Evolutionary conservation across 2,888 invertebrate species (phyloP), one percentile per base, ranked within the genome.

Genomic region (Eupithecia pulchellata): DNA sequence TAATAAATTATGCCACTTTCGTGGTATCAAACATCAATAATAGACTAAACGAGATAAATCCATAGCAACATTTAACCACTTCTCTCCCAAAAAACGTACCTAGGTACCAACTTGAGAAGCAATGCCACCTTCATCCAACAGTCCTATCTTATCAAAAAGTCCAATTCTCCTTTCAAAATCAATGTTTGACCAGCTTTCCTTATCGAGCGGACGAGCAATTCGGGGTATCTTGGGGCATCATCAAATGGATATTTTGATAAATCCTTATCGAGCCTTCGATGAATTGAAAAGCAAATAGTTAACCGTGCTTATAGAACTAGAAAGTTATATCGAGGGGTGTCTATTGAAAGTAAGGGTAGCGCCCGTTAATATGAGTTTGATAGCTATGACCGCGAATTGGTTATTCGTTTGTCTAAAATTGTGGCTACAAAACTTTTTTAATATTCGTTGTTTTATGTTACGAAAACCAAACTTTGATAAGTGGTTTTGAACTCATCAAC

Each of bases 201-300:
- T 75, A 75, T 72, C 32, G 30, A 32, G 29, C 70, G 36, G 67
- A 70, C 70, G 66, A 55, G 60, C 66, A 69, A 73, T 69, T 72
- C 61, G 63, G 61, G 61, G 42, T 68, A 73, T 57, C 57, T 20
- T 52, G 25, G 52, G 52, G 25, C 52, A 52, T 52, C 52, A 25
- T 69, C 73, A 81, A 84, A 82, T 79, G 81, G 72, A 77, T 78
- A 73, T 75, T 71, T 74, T 69, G 72, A 75, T 73, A 72, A 73
- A 75, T 62, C 64, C 81, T 80, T 84, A 85, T 84, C 82, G 73
- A 47, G 79, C 79, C 81, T 82, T 81, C 81, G 85, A 84, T 82
- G 84, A 82, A 84, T 85, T 82, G 82, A 81, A 82, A 82, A 78
- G 81, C 79, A 84, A 86, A 84, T 85, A 85, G 77, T 80, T 79